Evolutionary conservation across 2,888 invertebrate species (phyloP).

Genomic region (Emesis castigata): DNA sequence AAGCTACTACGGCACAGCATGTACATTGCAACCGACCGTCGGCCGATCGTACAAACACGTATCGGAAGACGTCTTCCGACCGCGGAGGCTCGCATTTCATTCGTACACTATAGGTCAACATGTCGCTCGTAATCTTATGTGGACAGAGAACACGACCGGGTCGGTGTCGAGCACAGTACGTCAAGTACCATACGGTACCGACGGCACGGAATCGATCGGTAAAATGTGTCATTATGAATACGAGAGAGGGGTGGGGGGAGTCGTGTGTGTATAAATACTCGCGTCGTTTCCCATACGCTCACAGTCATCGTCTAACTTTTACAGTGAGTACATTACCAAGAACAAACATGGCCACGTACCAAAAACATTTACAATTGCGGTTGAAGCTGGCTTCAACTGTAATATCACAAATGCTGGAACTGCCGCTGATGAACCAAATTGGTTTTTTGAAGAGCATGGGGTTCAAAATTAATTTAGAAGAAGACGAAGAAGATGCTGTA

Average conservation of each 20-base stretch:
- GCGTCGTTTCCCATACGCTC: not conserved
- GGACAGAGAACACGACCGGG: not conserved
- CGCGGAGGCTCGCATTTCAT: conserved; percentile 2
- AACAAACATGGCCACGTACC: not conserved
- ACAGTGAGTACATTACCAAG: not conserved
- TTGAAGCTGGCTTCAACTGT: not conserved
- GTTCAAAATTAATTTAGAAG: too few relatives aligned
- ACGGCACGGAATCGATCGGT: too few relatives aligned
- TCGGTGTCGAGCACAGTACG: too few relatives aligned
- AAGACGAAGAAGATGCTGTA: too few relatives aligned
- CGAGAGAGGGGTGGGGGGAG: not conserved
- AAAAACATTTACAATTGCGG: not conserved
- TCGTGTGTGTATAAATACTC: not conserved
- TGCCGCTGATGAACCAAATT: too few relatives aligned
- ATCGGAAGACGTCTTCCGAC: conserved; percentile 1
- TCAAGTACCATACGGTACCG: too few relatives aligned
- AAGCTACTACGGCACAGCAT: not conserved
- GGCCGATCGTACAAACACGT: not conserved
- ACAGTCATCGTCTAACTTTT: not conserved
- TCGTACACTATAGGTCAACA: conserved; percentile 9
- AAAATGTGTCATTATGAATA: too few relatives aligned
- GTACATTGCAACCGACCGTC: conserved; percentile 2
- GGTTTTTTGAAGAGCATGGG: too few relatives aligned
- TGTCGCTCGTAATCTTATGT: not conserved
- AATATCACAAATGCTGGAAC: too few relatives aligned